Evolutionary conservation across 2,888 invertebrate genomes (phyloP), one percentile per base, ranked within the genome.

Genomic region (Lasioglossum lativentre): DNA sequence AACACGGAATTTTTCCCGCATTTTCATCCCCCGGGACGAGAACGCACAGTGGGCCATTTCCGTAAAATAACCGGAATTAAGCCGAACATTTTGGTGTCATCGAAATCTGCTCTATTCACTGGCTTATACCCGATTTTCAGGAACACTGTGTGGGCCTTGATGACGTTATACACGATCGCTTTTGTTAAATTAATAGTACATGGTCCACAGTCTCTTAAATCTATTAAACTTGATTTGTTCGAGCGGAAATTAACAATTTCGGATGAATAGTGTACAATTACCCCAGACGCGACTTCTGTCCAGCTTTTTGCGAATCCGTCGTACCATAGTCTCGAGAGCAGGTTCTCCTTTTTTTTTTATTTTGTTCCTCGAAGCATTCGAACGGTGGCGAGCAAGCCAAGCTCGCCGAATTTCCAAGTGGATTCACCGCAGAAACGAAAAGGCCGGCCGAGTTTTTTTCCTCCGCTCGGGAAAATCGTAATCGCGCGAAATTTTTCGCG

Each of bases 401-500:
- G n/a, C 23, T 23, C 52, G 23, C 34, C 70, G 76, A 52, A 70
- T 59, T 45, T 52, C 19, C 40, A 4, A 40, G 75, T 10, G 59
- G 74, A 70, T 63, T 82, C 66, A 19, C n/a, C 52, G 5, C 42
- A 19, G 38, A 42, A 52, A 38, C 30, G 38, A 23, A 59, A 59
- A 23, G 19, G 19, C 10, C 23, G 34, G 42, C 12, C 66, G 14
- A 5, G 63, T 27, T 66, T 14, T 34, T 72, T 68, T 27, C 42
- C 6, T 34, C 5, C 34, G n/a, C 34, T 27, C 8, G 45, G 42
- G 19, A 47, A 75, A 78, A 75, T 78, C 75, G 75, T 84, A 84
- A 85, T 78, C 71, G 78, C 66, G 42, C n/a, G 75, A 84, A 78
- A 84, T 78, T 84, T 85, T 84, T 72, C 71, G 52, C 75, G 63